Base-by-base conservation (phyloP, 2,888 invertebrate species). In the Diplazon laetatorius region DNA sequence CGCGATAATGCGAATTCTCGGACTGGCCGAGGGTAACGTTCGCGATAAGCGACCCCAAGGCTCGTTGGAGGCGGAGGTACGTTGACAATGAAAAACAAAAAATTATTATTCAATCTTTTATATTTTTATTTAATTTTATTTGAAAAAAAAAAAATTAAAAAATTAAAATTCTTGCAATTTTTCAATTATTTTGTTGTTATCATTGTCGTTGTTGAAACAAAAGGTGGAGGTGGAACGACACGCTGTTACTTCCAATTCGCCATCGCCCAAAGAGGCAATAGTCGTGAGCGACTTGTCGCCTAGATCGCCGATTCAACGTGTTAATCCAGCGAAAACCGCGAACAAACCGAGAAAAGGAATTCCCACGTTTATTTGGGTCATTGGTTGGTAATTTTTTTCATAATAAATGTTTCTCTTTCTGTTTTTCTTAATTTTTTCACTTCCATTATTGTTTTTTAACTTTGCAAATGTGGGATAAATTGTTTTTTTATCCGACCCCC, bases 1-100 rank as follows among this genome's bases (percentile, higher is more conserved):
- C 9, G 95, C 96, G 1, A 94, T 97, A 8, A 94, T 96, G 83
- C 94, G 95, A 87, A 95, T 96, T 86, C 91, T 97, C 18, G 95
- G 95, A 22, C 92, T 90, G 14, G 65, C 86, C 2, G 84, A 80
- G 14, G 85, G 83, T 2, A 82, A 78, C 4, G 66, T 39, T 9
- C 78, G 59, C 22, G 71, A 80, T 25, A 75, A 80, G 72, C 73
- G 79, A 5, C 81, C 80, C 14, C 75, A 81, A 57, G 63, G 79
- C 39, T 84, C 90, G 2, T 78, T 90, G 76, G 85, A 91, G 83
- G 85, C 91, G 16, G 87, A 90, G 80, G 91, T 91, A 82, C 80
- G 73, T 80, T 30, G 48, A 52, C 50, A 79, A n/a, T n/a, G n/a
- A 42, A 39, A 42, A 18, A 30, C 8, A 12, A 37, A 48, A 20